These are phyloP conservation scores for Chromis chromis DNA, from an alignment of 2,797 vertebrate genomes.

Conservation along the genomic window DNA sequence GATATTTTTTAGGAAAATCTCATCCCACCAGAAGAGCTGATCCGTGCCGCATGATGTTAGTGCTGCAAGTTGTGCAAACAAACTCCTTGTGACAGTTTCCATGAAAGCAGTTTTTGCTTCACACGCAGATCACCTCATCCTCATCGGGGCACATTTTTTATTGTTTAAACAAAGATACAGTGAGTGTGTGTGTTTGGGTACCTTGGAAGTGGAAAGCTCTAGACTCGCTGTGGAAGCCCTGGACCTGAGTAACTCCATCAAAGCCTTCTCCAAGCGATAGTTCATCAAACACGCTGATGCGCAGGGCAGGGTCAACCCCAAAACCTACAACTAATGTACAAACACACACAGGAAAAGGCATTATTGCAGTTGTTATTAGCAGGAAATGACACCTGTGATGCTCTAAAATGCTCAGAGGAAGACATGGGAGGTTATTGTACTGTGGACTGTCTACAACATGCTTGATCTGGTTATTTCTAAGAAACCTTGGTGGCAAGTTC, in stretches of 20 bases:
- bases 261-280: slow-evolving; percentile 88
- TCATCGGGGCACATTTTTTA: background rate
- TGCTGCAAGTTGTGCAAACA: slow-evolving; percentile 26
- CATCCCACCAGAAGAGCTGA: background rate
- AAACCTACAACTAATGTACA: slow-evolving; percentile 88
- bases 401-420: slow-evolving; percentile 6
- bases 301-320: slow-evolving; percentile 94
- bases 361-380: slow-evolving; percentile 30
- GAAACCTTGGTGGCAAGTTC: slow-evolving; percentile 5
- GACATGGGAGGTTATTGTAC: slow-evolving; percentile 17
- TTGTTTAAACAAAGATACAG: slow-evolving; percentile 4
- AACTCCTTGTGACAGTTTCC: slow-evolving; percentile 3
- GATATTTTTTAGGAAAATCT: slow-evolving; percentile 9
- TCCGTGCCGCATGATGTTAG: background rate
- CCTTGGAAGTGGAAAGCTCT: slow-evolving; percentile 98
- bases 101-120: slow-evolving; percentile 5
- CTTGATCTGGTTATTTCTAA: slow-evolving; percentile 8
- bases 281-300: slow-evolving; percentile 93
- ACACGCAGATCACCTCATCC: background rate
- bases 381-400: slow-evolving; percentile 42
- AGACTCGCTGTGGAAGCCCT: slow-evolving; percentile 95
- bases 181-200: slow-evolving; percentile 74
- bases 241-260: slow-evolving; percentile 93
- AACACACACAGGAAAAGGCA: slow-evolving; percentile 45
- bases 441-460: slow-evolving; percentile 2